phyloP scores from a whole-genome alignment of 2,888 invertebrate species.

The Hyppa rectilinea region DNA sequence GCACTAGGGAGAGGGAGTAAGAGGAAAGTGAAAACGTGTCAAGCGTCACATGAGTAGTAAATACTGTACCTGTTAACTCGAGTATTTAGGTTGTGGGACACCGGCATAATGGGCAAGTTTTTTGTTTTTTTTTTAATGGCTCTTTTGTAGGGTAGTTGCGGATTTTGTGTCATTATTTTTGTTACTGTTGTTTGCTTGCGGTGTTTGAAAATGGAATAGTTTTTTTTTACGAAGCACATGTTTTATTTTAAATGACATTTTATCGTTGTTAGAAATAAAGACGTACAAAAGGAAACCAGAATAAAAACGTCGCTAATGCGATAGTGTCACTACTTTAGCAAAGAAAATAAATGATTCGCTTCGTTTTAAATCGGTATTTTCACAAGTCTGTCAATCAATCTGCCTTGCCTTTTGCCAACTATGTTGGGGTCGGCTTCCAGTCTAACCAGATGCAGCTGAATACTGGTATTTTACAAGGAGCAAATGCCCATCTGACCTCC shows the following conservation, averaged over 20 bases:
- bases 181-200: not conserved
- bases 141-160: slow-evolving; percentile 10
- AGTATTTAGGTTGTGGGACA: slow-evolving; percentile 60
- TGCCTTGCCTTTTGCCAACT: too few species aligned
- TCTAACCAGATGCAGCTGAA: too few species aligned
- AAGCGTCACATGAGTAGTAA: slow-evolving; percentile 75
- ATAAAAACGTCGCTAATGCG: not conserved
- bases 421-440: too few species aligned
- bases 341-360: slow-evolving; percentile 5
- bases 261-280: not conserved
- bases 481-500: too few species aligned
- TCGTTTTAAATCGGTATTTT: not conserved
- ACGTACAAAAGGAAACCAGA: not conserved
- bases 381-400: not conserved
- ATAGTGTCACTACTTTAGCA: not conserved
- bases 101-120: slow-evolving; percentile 42
- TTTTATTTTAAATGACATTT: not conserved
- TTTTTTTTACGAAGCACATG: not conserved
- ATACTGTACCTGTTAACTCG: slow-evolving; percentile 68
- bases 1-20: slow-evolving; percentile 64
- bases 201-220: not conserved
- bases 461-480: too few species aligned
- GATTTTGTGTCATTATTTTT: slow-evolving; percentile 9
- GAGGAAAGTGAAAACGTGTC: slow-evolving; percentile 86
- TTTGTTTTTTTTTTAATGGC: slow-evolving; percentile 51